phyloP scores from a whole-genome alignment of 2,888 invertebrate species.

The Epistrophe grossulariae region DNA sequence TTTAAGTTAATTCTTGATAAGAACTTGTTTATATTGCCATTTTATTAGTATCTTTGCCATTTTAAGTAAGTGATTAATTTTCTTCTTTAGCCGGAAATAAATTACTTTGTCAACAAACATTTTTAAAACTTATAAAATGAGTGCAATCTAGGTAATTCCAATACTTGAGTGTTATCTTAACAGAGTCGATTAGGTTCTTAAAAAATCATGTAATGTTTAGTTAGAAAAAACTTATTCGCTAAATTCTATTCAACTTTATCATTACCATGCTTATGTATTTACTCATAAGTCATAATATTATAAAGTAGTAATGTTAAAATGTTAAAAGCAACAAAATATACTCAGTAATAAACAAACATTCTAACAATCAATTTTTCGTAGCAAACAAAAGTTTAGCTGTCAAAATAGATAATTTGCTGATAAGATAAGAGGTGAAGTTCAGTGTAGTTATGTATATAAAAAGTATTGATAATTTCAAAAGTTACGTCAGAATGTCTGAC shows the following conservation, averaged over 20 bases:
- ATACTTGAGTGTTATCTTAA: too few relatives aligned
- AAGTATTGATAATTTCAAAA: not conserved
- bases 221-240: not conserved
- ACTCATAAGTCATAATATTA: too few relatives aligned
- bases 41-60: not conserved
- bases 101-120: not conserved
- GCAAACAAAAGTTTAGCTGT: not conserved
- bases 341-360: not conserved
- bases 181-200: too few relatives aligned
- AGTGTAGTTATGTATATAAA: not conserved
- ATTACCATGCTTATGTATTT: too few relatives aligned
- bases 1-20: not conserved
- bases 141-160: too few relatives aligned
- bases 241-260: not conserved
- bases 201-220: too few relatives aligned
- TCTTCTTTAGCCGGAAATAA: not conserved
- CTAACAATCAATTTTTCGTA: not conserved
- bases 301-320: not conserved
- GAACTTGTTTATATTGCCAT: not conserved
- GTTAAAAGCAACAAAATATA: not conserved
- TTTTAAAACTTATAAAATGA: not conserved
- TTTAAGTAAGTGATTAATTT: not conserved
- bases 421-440: slow-evolving; percentile 8
- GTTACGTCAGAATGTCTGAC: not conserved
- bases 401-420: not conserved